Evolutionary conservation across 2,113 vertebrate species (phyloP).

Genomic region (Myanophis thanlyinensis): DNA sequence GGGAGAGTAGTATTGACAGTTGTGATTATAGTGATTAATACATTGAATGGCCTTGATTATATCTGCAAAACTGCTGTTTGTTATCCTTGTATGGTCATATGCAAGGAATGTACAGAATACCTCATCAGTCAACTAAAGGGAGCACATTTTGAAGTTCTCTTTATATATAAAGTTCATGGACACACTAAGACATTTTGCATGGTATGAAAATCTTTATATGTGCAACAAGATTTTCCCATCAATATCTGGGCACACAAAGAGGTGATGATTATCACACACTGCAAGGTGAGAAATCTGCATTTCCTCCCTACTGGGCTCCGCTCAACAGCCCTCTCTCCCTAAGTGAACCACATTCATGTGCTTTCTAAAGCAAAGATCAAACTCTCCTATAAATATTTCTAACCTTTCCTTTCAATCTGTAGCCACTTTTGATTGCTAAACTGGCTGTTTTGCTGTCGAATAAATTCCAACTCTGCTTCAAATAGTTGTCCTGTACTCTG

Average conservation of each 20-base stretch:
- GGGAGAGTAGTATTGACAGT: not conserved
- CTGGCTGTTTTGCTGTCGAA: not conserved
- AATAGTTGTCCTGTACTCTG: not conserved
- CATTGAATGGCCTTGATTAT: not conserved
- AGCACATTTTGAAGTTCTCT: not conserved
- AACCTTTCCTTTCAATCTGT: not conserved
- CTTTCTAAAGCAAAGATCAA: not conserved
- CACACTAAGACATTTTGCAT: not conserved
- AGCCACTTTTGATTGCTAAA: not conserved
- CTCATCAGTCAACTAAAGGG: not conserved
- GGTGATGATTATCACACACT: no score
- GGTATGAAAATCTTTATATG: not conserved
- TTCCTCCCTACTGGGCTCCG: not conserved
- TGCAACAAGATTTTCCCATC: not conserved
- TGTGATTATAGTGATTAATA: not conserved
- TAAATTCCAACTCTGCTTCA: not conserved
- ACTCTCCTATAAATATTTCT: not conserved
- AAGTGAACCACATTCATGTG: not conserved
- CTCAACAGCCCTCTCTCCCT: not conserved
- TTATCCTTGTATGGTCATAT: not conserved
- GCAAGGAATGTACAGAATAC: not conserved
- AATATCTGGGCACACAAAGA: not conserved
- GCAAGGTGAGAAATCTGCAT: not conserved
- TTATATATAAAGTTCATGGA: not conserved
- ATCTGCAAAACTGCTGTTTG: not conserved